Conservation (phyloP, 2,888 invertebrate species). For the Drosophila melanocephala region DNA sequence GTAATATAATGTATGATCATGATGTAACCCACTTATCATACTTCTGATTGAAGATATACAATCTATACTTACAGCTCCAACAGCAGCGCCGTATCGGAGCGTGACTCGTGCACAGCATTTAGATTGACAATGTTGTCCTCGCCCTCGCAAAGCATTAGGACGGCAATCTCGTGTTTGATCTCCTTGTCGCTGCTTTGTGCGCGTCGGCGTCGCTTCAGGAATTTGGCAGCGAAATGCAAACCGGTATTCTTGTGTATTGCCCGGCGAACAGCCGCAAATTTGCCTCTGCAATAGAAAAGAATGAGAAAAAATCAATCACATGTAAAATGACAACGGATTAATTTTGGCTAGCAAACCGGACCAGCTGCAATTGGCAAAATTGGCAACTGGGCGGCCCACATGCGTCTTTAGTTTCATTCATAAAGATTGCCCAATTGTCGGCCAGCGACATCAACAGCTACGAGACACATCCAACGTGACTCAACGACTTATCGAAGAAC, state of each 20-base stretch:
- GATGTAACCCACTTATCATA: not conserved
- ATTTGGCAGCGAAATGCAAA: slow-evolving; percentile 97
- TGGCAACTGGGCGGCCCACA: slow-evolving; percentile 46
- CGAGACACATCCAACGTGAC: slow-evolving; percentile 42
- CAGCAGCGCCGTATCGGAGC: slow-evolving; percentile 92
- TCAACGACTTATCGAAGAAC: slow-evolving; percentile 49
- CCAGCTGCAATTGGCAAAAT: slow-evolving; percentile 28
- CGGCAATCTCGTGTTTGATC: slow-evolving; percentile 97
- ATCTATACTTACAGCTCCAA: slow-evolving; percentile 92
- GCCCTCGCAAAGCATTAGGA: slow-evolving; percentile 93
- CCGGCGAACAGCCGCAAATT: slow-evolving; percentile 97
- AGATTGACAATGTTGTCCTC: slow-evolving; percentile 94
- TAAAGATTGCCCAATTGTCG: slow-evolving; percentile 62
- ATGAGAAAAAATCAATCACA: not conserved
- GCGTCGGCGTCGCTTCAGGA: slow-evolving; percentile 95
- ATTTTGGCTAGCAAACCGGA: slow-evolving; percentile 40
- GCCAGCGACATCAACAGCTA: slow-evolving; percentile 23
- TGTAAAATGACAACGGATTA: slow-evolving; percentile 36
- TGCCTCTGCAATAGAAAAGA: slow-evolving; percentile 91
- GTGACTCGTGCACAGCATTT: slow-evolving; percentile 94
- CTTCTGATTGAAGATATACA: not conserved
- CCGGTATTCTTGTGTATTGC: slow-evolving; percentile 94
- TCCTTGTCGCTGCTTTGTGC: slow-evolving; percentile 94
- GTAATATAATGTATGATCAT: not conserved
- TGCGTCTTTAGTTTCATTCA: slow-evolving; percentile 50